Evolutionary conservation across 2,113 vertebrate species (phyloP).

Genomic region (Delphinus delphis): DNA sequence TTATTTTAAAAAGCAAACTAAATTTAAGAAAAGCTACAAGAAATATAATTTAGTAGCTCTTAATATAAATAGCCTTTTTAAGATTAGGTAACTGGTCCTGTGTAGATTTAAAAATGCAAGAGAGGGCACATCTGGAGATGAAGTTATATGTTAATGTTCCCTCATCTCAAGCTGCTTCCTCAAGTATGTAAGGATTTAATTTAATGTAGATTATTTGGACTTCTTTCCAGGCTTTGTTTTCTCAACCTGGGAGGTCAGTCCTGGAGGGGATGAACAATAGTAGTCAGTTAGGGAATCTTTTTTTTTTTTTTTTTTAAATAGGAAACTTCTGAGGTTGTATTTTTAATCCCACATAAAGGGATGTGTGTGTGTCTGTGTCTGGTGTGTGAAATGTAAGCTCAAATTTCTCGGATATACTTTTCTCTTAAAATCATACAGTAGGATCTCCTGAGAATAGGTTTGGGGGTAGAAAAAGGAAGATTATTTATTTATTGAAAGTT

Average conservation of each 20-base stretch:
- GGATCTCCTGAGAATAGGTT: not conserved
- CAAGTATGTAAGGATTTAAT: conserved; percentile 54
- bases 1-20: not conserved
- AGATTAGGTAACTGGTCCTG: not conserved
- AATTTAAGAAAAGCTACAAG: not conserved
- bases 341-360: not conserved
- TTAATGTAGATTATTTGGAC: conserved; percentile 64
- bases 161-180: conserved; percentile 52
- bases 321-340: conserved; percentile 43
- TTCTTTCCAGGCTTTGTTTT: conserved; percentile 64
- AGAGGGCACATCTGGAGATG: conserved; percentile 40
- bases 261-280: conserved; percentile 23
- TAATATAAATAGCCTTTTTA: not conserved
- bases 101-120: not conserved
- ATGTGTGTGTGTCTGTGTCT: not conserved
- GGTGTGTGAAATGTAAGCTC: not conserved
- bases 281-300: not conserved
- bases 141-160: conserved; percentile 39
- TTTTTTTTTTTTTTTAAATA: not conserved
- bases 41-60: not conserved
- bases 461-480: not conserved
- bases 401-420: not conserved
- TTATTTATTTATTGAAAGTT: conserved; percentile 25
- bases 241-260: conserved; percentile 59
- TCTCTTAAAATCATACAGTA: not conserved